These are phyloP conservation scores for Meganola albula DNA, from an alignment of 2,888 invertebrate species.

Conservation along the genomic window DNA sequence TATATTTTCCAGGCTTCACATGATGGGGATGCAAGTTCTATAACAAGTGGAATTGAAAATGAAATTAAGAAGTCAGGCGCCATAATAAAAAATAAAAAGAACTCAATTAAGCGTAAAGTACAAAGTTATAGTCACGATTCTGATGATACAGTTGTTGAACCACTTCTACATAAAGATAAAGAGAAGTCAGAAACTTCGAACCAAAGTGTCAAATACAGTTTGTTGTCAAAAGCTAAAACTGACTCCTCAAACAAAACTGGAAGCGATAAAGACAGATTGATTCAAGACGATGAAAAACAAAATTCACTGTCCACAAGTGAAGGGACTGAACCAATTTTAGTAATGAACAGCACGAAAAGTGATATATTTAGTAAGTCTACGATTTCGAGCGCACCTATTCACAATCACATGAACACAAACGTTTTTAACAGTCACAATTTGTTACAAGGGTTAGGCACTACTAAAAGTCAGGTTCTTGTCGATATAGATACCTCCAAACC, in stretches of 20 bases:
- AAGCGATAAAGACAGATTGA: constrained; percentile 36
- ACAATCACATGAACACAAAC: constrained; percentile 61
- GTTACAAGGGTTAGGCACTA: constrained; percentile 27
- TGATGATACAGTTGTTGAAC: constrained; percentile 64
- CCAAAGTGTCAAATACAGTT: constrained; percentile 60
- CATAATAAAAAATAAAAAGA: constrained; percentile 66
- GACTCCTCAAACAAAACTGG: constrained; percentile 41
- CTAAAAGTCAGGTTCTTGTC: constrained; percentile 53
- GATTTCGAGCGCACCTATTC: constrained; percentile 27
- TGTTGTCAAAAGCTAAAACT: constrained; percentile 59
- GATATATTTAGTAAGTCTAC: constrained; percentile 26
- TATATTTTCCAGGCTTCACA: constrained; percentile 58
- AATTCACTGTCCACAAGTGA: constrained; percentile 19
- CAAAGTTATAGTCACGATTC: constrained; percentile 56
- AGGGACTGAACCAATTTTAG: not conserved
- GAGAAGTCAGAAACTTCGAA: constrained; percentile 40
- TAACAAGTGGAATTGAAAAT: constrained; percentile 63
- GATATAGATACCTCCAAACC: constrained; percentile 52
- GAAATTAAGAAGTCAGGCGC: constrained; percentile 60
- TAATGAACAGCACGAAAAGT: constrained; percentile 18
- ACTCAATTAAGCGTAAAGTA: constrained; percentile 58
- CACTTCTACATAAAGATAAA: constrained; percentile 58
- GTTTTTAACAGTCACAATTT: constrained; percentile 40
- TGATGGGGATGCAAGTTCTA: constrained; percentile 59
- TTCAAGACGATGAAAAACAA: constrained; percentile 31